Evolutionary conservation across 2,797 vertebrate species (phyloP).

Genomic region (Yasuhikotakia modesta): DNA sequence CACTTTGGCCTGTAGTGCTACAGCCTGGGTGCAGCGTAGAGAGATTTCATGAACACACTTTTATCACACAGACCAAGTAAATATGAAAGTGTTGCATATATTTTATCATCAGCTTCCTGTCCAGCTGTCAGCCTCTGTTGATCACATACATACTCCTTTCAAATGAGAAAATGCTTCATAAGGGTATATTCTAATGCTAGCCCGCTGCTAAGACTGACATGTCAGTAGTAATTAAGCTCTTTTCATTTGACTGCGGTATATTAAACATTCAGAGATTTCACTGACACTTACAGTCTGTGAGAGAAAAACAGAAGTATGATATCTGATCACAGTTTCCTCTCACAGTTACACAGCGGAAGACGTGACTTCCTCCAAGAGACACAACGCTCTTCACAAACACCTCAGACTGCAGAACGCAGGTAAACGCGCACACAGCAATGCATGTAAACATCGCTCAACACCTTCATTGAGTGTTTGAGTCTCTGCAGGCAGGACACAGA

Average conservation of each 20-base stretch:
- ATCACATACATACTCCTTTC: too few relatives aligned
- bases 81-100: background rate
- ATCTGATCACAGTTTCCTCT: conserved; percentile 43
- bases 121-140: background rate
- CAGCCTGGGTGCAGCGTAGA: background rate
- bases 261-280: background rate
- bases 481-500: conserved; percentile 46
- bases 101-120: background rate
- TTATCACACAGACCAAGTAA: background rate
- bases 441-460: background rate
- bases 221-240: background rate
- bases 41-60: background rate
- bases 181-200: too few relatives aligned
- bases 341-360: conserved; percentile 46
- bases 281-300: background rate
- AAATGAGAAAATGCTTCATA: too few relatives aligned
- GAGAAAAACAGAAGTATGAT: conserved; percentile 23
- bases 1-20: background rate
- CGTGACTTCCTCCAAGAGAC: conserved; percentile 40
- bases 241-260: too few relatives aligned
- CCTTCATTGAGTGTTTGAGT: background rate
- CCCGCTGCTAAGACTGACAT: background rate
- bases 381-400: conserved; percentile 14
- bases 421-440: conserved; percentile 16
- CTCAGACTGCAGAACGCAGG: conserved; percentile 4